phyloP scores from a whole-genome alignment of 2,113 vertebrate species.

The Pollachius pollachius region DNA sequence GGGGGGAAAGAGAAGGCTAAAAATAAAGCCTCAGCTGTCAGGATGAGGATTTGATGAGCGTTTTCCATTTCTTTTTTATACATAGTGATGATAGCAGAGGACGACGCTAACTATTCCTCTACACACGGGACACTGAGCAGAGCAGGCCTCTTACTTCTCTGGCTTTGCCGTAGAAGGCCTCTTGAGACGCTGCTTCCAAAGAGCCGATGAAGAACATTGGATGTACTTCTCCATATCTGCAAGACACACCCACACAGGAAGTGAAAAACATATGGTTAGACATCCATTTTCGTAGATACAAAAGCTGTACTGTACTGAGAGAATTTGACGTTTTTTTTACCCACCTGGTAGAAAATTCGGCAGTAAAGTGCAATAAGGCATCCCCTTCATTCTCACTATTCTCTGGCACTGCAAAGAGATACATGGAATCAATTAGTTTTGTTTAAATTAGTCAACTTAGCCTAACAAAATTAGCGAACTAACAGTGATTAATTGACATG shows the following conservation, averaged over 20 bases:
- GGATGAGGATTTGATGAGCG: conserved; percentile 41
- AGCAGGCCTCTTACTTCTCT: conserved; percentile 89
- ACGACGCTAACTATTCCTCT: conserved; percentile 19
- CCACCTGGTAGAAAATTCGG: conserved; percentile 98
- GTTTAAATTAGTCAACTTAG: too few species aligned
- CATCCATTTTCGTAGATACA: too few species aligned
- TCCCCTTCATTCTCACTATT: conserved; percentile 98
- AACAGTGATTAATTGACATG: too few species aligned
- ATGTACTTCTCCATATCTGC: conserved; percentile 96
- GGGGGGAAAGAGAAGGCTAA: conserved; percentile 63
- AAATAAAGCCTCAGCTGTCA: conserved; percentile 73
- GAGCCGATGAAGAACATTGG: conserved; percentile 98
- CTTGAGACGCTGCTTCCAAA: conserved; percentile 98
- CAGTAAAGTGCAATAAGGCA: conserved; percentile 99
- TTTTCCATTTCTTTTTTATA: conserved; percentile 16
- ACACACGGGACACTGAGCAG: neutral
- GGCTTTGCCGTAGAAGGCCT: conserved; percentile 98
- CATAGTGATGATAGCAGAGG: conserved; percentile 41
- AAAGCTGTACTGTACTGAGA: neutral
- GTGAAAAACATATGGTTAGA: too few species aligned
- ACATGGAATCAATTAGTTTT: conserved; percentile 1
- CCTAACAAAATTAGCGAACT: too few species aligned
- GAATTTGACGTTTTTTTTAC: conserved; percentile 6
- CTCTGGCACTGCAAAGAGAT: conserved; percentile 87
- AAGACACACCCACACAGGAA: conserved; percentile 24